A percentile compares a stretch with the other conserved stretches of the same genome.
phyloP scores from a whole-genome alignment of 35 echinoderm and acorn worm species.

The Apostichopus parvimensis region DNA sequence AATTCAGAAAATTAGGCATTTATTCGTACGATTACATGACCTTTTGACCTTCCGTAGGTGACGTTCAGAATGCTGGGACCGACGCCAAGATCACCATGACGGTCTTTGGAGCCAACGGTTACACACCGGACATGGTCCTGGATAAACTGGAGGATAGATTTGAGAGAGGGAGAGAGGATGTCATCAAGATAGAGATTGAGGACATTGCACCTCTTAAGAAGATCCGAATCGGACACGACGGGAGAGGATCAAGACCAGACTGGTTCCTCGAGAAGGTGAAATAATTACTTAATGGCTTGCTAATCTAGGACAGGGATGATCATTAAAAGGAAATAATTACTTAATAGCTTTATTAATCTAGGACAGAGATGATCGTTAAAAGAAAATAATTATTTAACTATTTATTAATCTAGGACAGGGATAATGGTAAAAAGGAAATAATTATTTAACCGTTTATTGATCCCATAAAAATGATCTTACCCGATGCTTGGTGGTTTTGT shows the following conservation, averaged over 20 bases:
- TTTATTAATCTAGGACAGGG: too few species aligned
- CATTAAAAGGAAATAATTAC: too few species aligned
- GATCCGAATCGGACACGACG: slow-evolving; percentile 80
- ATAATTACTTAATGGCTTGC: background rate
- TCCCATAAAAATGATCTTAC: too few species aligned
- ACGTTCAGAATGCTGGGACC: slow-evolving; percentile 86
- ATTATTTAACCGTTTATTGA: too few species aligned
- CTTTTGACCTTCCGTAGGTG: slow-evolving; percentile 19
- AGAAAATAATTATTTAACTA: too few species aligned
- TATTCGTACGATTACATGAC: too few species aligned
- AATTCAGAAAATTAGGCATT: too few species aligned
- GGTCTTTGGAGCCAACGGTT: slow-evolving; percentile 87
- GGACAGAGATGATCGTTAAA: too few species aligned
- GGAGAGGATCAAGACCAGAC: slow-evolving; percentile 82
- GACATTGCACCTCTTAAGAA: slow-evolving; percentile 95
- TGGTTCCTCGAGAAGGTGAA: slow-evolving; percentile 97
- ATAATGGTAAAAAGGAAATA: too few species aligned
- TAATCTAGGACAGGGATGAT: too few species aligned
- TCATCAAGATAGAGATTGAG: slow-evolving; percentile 96
- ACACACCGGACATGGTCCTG: slow-evolving; percentile 79
- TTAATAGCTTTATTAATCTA: background rate
- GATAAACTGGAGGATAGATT: slow-evolving; percentile 91
- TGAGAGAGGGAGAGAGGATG: slow-evolving; percentile 86
- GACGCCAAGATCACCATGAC: slow-evolving; percentile 81
- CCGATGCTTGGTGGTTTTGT: too few species aligned